phyloP scores from a whole-genome alignment of 2,797 vertebrate genomes.

The Trachurus trachurus region DNA sequence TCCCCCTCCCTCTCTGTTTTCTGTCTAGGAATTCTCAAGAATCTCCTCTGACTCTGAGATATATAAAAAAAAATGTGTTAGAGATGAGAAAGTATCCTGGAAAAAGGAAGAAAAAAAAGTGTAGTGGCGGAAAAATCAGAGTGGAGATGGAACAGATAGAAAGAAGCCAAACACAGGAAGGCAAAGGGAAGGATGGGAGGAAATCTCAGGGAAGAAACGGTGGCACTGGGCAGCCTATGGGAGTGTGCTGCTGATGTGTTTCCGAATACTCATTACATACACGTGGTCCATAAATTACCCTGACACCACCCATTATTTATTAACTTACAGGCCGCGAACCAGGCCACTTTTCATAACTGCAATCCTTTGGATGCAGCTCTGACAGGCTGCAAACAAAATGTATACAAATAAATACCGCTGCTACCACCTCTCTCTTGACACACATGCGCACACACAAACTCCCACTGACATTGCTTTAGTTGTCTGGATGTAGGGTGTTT shows the following conservation, averaged over 20 bases:
- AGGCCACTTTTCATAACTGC: slow-evolving; percentile 74
- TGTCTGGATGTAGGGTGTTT: slow-evolving; percentile 21
- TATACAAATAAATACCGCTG: slow-evolving; percentile 66
- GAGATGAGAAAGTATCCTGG: slow-evolving; percentile 39
- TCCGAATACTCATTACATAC: slow-evolving; percentile 82
- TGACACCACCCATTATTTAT: slow-evolving; percentile 84
- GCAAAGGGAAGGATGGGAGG: slow-evolving; percentile 36
- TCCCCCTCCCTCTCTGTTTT: slow-evolving; percentile 19
- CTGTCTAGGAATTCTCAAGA: slow-evolving; percentile 62
- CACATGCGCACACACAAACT: slow-evolving; percentile 14
- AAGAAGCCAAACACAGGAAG: slow-evolving; percentile 13
- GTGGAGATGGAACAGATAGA: slow-evolving; percentile 24
- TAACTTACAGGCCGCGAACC: slow-evolving; percentile 75
- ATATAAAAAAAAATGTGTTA: slow-evolving; percentile 23
- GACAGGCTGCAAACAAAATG: slow-evolving; percentile 78
- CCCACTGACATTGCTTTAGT: slow-evolving; percentile 28
- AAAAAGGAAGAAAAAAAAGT: slow-evolving; percentile 31
- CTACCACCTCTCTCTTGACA: slow-evolving; percentile 5
- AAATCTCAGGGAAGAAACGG: slow-evolving; percentile 52
- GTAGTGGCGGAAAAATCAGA: slow-evolving; percentile 45
- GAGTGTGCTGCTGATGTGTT: slow-evolving; percentile 77
- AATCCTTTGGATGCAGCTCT: slow-evolving; percentile 71
- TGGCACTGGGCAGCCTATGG: slow-evolving; percentile 54
- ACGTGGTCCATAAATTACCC: slow-evolving; percentile 79
- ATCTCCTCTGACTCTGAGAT: slow-evolving; percentile 41